A percentile compares a stretch with the other conserved stretches of the same genome.
Conservation (phyloP, 2,113 vertebrate genomes). For the Myrmecophaga tridactyla region DNA sequence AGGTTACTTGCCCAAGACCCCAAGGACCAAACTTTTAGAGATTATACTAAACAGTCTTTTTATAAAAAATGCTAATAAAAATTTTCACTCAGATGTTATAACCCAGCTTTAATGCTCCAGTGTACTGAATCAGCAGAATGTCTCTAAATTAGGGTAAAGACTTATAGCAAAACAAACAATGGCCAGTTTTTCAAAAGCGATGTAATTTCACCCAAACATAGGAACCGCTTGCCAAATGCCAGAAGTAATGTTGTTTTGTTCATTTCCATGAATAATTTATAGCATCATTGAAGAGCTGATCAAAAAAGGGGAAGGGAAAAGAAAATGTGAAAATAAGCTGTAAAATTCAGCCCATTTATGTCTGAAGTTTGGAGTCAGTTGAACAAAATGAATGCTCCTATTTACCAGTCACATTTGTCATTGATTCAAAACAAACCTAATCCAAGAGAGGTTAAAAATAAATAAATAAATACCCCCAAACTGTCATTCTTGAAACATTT, state of each 20-base stretch:
- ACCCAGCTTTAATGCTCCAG: background rate
- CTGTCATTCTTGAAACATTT: constrained; percentile 67
- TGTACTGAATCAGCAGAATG: background rate
- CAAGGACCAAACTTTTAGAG: background rate
- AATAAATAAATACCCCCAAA: constrained; percentile 26
- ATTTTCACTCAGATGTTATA: background rate
- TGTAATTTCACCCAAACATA: background rate
- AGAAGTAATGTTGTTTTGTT: background rate
- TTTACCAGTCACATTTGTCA: constrained; percentile 60
- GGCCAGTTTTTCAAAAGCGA: background rate
- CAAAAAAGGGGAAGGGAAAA: background rate
- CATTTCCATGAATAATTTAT: background rate
- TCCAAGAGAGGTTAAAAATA: constrained; percentile 73
- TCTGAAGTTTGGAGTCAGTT: background rate
- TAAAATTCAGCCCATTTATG: background rate
- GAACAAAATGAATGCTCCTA: constrained; percentile 24
- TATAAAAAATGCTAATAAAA: background rate
- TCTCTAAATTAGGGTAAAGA: background rate
- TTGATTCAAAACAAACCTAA: constrained; percentile 77
- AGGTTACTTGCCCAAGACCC: background rate
- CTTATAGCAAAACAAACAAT: background rate
- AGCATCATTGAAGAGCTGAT: background rate
- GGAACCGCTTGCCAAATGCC: background rate
- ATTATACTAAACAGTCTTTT: background rate
- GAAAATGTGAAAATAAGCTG: background rate